These are phyloP conservation scores for Tetramorium parvispinum DNA, from an alignment of 1,140 invertebrate genomes.

Conservation along the genomic window DNA sequence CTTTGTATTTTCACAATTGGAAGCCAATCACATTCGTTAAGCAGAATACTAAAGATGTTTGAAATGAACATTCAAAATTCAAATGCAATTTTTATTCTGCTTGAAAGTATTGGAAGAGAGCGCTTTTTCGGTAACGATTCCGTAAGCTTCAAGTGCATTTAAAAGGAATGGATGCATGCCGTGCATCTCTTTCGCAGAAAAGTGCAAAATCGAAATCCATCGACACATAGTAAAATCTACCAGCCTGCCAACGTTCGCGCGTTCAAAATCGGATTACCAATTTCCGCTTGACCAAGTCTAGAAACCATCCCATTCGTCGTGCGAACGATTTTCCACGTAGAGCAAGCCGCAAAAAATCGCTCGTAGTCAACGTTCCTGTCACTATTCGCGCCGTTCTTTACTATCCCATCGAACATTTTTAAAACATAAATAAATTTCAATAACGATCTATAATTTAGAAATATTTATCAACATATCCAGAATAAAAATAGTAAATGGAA, in stretches of 20 bases:
- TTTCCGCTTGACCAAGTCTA: constrained; percentile 38
- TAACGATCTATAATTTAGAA: neutral
- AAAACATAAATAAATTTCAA: neutral
- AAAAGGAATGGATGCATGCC: neutral
- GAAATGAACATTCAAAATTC: neutral
- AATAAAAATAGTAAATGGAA: neutral
- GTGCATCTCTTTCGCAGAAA: neutral
- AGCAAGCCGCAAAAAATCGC: constrained; percentile 44
- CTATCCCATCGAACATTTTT: constrained; percentile 47
- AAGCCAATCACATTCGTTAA: neutral
- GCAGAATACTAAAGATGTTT: neutral
- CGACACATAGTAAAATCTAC: constrained; percentile 21
- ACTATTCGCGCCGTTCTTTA: constrained; percentile 44
- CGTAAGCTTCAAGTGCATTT: neutral
- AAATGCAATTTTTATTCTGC: neutral
- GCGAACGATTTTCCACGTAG: constrained; percentile 36
- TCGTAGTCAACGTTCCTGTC: constrained; percentile 45
- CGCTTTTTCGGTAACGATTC: neutral
- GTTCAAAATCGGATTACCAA: constrained; percentile 44
- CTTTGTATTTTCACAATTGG: neutral
- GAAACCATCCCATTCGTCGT: constrained; percentile 43
- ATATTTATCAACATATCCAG: neutral
- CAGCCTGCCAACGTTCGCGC: constrained; percentile 19
- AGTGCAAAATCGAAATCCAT: constrained; percentile 21
- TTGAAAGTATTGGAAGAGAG: neutral